Evolutionary conservation across 2,797 vertebrate genomes (phyloP).

Genomic region (Kryptopterus vitreolus): DNA sequence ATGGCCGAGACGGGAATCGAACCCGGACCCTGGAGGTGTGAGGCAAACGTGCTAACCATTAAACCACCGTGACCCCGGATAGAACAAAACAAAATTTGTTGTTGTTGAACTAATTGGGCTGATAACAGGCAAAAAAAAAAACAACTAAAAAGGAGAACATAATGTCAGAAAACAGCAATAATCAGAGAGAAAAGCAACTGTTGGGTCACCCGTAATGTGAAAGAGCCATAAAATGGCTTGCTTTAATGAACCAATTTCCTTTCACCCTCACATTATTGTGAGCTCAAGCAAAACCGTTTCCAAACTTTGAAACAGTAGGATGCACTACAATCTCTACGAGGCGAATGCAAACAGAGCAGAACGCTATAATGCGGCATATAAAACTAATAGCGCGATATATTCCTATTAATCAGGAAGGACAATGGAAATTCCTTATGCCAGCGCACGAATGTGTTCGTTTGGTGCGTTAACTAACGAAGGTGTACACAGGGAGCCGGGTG

Average conservation of each 20-base stretch:
- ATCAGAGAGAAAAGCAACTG: conserved; percentile 19
- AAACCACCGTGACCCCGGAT: no score
- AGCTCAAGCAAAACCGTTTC: neutral
- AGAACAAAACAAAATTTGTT: no score
- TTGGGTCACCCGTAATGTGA: conserved; percentile 8
- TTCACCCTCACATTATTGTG: neutral
- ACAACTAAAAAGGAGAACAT: neutral
- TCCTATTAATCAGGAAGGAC: conserved; percentile 33
- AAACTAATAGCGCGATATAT: conserved; percentile 6
- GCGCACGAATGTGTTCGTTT: conserved; percentile 38
- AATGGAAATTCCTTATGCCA: conserved; percentile 30
- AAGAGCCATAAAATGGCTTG: neutral
- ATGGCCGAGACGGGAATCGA: no score
- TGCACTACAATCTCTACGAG: neutral
- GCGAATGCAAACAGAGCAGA: neutral
- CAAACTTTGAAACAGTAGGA: neutral
- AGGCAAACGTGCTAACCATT: no score
- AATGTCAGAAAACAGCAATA: conserved; percentile 17
- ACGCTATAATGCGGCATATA: neutral
- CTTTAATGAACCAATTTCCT: conserved; percentile 16
- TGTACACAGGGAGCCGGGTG: conserved; percentile 28
- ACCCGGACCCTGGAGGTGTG: no score
- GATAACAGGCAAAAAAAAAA: conserved; percentile 17
- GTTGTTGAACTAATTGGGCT: conserved; percentile 10
- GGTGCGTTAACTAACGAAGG: conserved; percentile 42